Evolutionary conservation across 2,888 invertebrate genomes (phyloP), one percentile per base, ranked within the genome.

Genomic region (Meteorus cinctellus): DNA sequence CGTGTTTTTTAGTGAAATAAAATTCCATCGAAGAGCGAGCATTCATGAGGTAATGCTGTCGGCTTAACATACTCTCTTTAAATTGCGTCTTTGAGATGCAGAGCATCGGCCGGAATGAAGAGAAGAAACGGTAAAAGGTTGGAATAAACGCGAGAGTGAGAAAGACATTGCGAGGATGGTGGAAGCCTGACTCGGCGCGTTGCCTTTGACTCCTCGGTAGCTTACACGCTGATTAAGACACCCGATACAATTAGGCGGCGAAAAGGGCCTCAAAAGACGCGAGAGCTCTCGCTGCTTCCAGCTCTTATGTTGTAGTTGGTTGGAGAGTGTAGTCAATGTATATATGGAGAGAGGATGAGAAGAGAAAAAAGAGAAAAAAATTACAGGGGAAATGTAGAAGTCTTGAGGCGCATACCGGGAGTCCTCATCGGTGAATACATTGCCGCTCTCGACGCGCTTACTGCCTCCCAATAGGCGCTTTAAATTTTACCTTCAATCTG

Each of bases 191-290:
- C 75, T 76, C 65, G 77, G 78, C 72, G 75, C 78, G 82, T 79
- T 72, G 76, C 83, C 83, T 84, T 83, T 85, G 83, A 84, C 83
- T 84, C 81, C 55, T 55, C 82, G 83, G 85, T 85, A 87, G 87
- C 88, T 88, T 88, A 86, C 84, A 88, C 87, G 88, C 87, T 87
- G 88, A 88, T 88, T 88, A 88, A 88, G 88, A 88, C 87, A 86
- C 87, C 84, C 88, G 85, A 88, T 88, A 87, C 88, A 88, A 88
- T 88, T 88, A 88, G 87, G 87, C 84, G 83, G 84, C 81, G 81
- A 84, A 85, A 84, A 84, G 85, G 36, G 84, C 84, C 85, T 87
- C 86, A 88, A 88, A 87, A 86, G 86, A 80, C 82, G 83, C 79
- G 78, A 70, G 60, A 70, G 48, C 29, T 70, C 70, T 59, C 36